These are phyloP conservation scores for Gadus chalcogrammus DNA, from an alignment of 2,113 vertebrate species.

Conservation along the genomic window DNA sequence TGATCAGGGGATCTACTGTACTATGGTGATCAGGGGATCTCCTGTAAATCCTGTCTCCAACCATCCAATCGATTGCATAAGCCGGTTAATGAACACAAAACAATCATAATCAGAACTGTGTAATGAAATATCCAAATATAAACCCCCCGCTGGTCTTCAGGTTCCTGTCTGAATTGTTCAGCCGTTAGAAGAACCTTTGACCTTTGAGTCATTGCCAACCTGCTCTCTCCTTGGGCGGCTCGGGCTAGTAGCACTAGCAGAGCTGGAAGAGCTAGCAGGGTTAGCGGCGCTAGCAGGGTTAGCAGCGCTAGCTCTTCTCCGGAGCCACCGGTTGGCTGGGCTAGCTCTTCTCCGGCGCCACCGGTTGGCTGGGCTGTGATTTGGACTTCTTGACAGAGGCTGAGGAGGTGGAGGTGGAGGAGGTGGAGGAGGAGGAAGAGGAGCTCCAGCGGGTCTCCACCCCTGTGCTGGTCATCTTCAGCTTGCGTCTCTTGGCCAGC, in stretches of 20 bases:
- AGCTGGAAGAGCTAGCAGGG: too few species aligned
- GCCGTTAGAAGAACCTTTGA: too few species aligned
- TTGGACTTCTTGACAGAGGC: constrained; percentile 55
- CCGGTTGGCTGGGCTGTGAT: constrained; percentile 54
- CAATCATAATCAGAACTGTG: constrained; percentile 12
- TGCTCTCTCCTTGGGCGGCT: too few species aligned
- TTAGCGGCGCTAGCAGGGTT: too few species aligned
- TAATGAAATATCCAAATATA: constrained; percentile 17
- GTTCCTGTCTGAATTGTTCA: constrained; percentile 5
- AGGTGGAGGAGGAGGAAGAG: constrained; percentile 77
- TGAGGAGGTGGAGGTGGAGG: constrained; percentile 69
- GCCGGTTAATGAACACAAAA: constrained; percentile 7
- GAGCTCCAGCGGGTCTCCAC: constrained; percentile 80
- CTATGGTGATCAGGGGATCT: too few species aligned
- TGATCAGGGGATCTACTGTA: too few species aligned
- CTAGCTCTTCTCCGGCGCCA: constrained; percentile 63
- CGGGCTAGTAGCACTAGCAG: too few species aligned
- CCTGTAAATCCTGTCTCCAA: too few species aligned
- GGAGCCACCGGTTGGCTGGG: constrained; percentile 56
- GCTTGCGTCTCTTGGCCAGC: constrained; percentile 84
- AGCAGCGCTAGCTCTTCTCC: constrained; percentile 57
- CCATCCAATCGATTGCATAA: neutral
- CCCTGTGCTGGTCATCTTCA: constrained; percentile 84
- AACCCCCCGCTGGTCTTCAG: constrained; percentile 21
- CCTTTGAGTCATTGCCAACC: too few species aligned